Conservation (phyloP, 2,797 vertebrate species). For the Danio tinwini region DNA sequence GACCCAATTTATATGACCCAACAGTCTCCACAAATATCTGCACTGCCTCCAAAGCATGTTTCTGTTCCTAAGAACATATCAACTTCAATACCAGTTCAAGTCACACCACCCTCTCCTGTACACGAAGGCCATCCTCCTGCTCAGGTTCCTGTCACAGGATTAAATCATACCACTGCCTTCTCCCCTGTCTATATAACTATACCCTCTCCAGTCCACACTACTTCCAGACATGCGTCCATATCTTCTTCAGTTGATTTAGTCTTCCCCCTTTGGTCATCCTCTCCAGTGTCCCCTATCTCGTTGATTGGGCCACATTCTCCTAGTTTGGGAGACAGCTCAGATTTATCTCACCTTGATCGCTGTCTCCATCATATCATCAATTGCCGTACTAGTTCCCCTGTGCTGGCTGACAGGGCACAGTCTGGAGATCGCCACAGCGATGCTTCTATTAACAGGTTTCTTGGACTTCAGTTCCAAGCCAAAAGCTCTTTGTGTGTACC, state of each 20-base stretch:
- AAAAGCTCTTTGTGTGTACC: constrained; percentile 51
- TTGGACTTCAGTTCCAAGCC: constrained; percentile 52
- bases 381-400: constrained; percentile 73
- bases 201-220: constrained; percentile 22
- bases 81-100: constrained; percentile 41
- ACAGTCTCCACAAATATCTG: constrained; percentile 34
- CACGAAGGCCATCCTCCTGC: constrained; percentile 24
- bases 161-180: constrained; percentile 37
- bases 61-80: constrained; percentile 2
- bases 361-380: constrained; percentile 75
- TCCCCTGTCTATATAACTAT: constrained; percentile 28
- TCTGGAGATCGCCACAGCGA: constrained; percentile 40
- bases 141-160: background rate
- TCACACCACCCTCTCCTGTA: constrained; percentile 38
- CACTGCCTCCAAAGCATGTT: background rate
- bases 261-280: constrained; percentile 38
- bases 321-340: constrained; percentile 62
- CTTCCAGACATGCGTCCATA: constrained; percentile 20
- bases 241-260: constrained; percentile 8
- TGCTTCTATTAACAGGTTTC: constrained; percentile 5
- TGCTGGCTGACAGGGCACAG: constrained; percentile 61
- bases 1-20: constrained; percentile 15
- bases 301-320: constrained; percentile 23
- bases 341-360: constrained; percentile 74
- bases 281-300: constrained; percentile 39